Percentiles rank a stretch among this genome's conserved stretches.
Evolutionary conservation across 2,113 vertebrate species (phyloP).

Genomic region (Anarrhichthys ocellatus): DNA sequence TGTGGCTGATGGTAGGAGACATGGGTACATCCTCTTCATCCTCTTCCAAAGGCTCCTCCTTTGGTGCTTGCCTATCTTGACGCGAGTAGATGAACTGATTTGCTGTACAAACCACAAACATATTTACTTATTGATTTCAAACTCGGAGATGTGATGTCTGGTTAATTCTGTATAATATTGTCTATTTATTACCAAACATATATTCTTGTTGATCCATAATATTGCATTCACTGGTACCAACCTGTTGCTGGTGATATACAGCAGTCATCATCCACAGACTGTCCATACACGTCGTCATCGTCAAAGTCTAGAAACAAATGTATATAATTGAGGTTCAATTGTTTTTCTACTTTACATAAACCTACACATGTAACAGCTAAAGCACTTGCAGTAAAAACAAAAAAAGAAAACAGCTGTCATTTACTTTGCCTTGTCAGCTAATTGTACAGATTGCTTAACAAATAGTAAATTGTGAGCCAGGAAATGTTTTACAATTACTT

Average conservation of each 20-base stretch:
- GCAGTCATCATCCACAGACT: slow-evolving; percentile 98
- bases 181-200: background rate
- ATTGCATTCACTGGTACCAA: slow-evolving; percentile 74
- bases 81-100: slow-evolving; percentile 98
- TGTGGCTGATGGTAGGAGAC: slow-evolving; percentile 76
- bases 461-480: background rate
- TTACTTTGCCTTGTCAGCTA: slow-evolving; percentile 55
- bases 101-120: slow-evolving; percentile 81
- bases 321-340: background rate
- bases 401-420: slow-evolving; percentile 10
- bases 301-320: slow-evolving; percentile 89
- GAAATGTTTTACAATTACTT: background rate
- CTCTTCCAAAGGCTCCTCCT: slow-evolving; percentile 89
- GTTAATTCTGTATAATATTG: background rate
- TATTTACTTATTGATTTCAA: background rate
- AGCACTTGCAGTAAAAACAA: background rate
- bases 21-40: slow-evolving; percentile 82
- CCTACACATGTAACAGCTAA: background rate
- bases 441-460: slow-evolving; percentile 12
- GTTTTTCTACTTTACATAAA: slow-evolving; percentile 29
- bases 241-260: slow-evolving; percentile 99
- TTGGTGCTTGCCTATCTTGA: slow-evolving; percentile 85
- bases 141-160: background rate
- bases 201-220: background rate
- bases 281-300: slow-evolving; percentile 96